Evolutionary conservation across 2,113 vertebrate genomes (phyloP), one percentile per base, ranked within the genome.

Genomic region (Brachirus orientalis): DNA sequence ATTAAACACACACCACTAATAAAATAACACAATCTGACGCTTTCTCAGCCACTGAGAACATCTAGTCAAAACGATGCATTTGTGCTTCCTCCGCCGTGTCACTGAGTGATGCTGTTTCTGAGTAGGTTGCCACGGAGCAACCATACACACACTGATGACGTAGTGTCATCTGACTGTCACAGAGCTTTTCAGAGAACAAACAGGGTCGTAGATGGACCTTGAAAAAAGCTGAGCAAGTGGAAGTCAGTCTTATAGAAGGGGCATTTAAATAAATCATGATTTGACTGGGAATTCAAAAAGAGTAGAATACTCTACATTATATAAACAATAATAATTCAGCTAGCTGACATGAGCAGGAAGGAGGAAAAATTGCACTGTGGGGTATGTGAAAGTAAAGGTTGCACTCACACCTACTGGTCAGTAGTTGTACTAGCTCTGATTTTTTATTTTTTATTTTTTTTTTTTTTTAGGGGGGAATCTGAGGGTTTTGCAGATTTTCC

Each of bases 361-460:
- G 8, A 22, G 6, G 0, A 35, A 35, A 13, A 22, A 13, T 43
- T 35, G 33, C 36, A 38, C 17, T 35, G 41, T 10, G 13, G 7
- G 33, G 4, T 19, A n/a, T 20, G 28, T 12, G 16, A 58, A 69
- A 73, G 44, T 17, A 19, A 33, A 74, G 50, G 69, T 58, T 59
- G 84, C 79, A 90, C 84, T 87, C 12, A 75, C 89, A 88, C 70
- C 89, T 89, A 61, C 77, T 81, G 87, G 82, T 28, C 72, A 64
- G 18, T 19, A 16, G 14, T 33, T 60, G 72, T 60, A 82, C 28
- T 64, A n/a, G 22, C 63, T 54, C 19, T 45, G 45, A 28, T 37
- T 79, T 43, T 60, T 41, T 6, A 12, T 13, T 8, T 11, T 4
- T 40, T 40, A 3, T 40, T 41, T 12, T 41, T 4, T 41, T 13